These are phyloP conservation scores for Perodicticus potto DNA, from an alignment of 2,797 vertebrate species.

Conservation along the genomic window DNA sequence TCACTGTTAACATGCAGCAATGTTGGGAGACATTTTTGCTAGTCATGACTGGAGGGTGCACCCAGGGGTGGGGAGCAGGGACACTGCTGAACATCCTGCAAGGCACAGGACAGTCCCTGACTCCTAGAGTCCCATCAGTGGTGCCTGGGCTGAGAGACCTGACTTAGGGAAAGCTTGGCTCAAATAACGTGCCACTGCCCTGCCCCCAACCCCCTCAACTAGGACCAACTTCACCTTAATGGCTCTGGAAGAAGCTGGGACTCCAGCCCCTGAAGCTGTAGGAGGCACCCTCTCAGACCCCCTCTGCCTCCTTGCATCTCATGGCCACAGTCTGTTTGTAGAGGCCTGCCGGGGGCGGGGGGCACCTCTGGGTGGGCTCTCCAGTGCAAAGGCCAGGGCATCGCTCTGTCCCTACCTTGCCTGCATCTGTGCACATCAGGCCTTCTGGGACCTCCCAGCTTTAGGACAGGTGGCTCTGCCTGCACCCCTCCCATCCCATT, in stretches of 20 bases:
- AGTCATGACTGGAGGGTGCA: no score
- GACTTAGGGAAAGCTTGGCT: background rate
- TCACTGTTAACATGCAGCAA: background rate
- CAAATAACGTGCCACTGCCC: background rate
- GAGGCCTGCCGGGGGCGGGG: background rate
- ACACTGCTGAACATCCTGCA: rapidly evolving
- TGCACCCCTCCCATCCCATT: rapidly evolving
- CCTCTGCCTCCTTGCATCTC: background rate
- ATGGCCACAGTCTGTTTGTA: background rate
- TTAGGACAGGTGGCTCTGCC: background rate
- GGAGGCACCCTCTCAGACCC: background rate
- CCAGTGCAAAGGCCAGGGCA: rapidly evolving
- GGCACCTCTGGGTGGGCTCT: no score
- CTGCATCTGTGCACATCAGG: rapidly evolving
- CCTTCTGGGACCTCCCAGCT: no score
- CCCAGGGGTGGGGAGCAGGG: background rate
- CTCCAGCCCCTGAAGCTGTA: background rate
- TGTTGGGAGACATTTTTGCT: background rate
- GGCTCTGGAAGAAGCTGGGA: background rate
- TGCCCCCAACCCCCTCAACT: background rate
- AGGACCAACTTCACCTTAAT: background rate
- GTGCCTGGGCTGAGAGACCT: background rate
- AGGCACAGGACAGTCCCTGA: background rate
- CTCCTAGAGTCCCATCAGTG: background rate
- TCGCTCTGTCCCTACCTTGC: background rate